Conservation (phyloP, 2,113 vertebrate genomes). For the Gallinago jamesoni region DNA sequence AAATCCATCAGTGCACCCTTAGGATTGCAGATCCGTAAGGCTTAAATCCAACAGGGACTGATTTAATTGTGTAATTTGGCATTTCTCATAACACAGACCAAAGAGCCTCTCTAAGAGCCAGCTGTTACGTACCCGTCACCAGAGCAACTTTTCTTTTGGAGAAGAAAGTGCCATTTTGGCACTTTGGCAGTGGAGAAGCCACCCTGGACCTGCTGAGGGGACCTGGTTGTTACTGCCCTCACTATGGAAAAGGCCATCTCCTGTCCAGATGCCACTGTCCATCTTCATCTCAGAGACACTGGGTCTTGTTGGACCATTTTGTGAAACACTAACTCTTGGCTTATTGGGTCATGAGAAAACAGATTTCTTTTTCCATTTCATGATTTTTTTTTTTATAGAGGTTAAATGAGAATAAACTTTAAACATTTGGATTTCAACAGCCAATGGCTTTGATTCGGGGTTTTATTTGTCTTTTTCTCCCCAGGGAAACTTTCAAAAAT, state of each 20-base stretch:
- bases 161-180: not conserved
- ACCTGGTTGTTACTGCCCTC: not conserved
- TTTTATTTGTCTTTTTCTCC: not conserved
- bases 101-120: not conserved
- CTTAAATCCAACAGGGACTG: conserved; percentile 7
- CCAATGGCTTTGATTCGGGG: not conserved
- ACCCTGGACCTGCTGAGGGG: not conserved
- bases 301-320: not conserved
- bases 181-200: not conserved
- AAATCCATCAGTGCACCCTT: not conserved
- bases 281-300: not conserved
- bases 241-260: not conserved
- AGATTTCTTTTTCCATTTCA: not conserved
- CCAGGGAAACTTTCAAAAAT: not conserved
- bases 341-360: not conserved
- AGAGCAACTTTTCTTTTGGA: not conserved
- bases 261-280: not conserved
- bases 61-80: conserved; percentile 15
- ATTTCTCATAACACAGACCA: not conserved
- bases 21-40: not conserved
- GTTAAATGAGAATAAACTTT: not conserved
- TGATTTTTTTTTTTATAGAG: not conserved
- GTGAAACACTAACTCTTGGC: not conserved
- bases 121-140: not conserved
- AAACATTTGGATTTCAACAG: not conserved